Percentiles rank a stretch among this genome's conserved stretches.
Evolutionary conservation across 1,140 invertebrate species (phyloP).

Genomic region (Portunus trituberculatus): DNA sequence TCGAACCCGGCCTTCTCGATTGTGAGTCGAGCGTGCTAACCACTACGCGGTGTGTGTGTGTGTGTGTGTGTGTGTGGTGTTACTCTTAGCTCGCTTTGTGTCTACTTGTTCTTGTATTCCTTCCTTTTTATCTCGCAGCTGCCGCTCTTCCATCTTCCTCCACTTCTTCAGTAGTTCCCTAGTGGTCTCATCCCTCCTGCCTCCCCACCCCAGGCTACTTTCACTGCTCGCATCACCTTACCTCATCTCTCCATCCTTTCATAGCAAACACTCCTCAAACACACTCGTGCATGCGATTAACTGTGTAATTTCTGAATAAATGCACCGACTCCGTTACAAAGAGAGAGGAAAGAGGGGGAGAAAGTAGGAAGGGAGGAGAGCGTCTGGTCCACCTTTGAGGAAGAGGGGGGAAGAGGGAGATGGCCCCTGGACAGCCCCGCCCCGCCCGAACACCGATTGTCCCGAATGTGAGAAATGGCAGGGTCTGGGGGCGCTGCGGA

Average conservation of each 20-base stretch:
- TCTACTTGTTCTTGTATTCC: neutral
- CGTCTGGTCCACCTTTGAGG: neutral
- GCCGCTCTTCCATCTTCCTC: neutral
- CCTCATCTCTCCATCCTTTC: neutral
- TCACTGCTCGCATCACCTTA: neutral
- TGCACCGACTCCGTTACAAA: neutral
- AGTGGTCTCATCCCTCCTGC: neutral
- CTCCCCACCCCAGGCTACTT: neutral
- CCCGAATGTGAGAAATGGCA: constrained; percentile 62
- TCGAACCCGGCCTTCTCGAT: too few species aligned
- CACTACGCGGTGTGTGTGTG: neutral
- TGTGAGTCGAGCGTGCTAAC: too few species aligned
- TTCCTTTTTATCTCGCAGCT: neutral
- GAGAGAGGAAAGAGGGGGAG: neutral
- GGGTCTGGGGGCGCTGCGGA: neutral
- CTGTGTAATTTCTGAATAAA: constrained; percentile 67
- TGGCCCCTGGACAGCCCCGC: neutral
- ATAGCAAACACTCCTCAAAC: constrained; percentile 63
- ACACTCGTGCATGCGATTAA: constrained; percentile 59
- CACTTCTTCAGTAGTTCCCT: neutral
- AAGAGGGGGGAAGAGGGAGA: neutral
- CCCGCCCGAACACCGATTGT: constrained; percentile 44
- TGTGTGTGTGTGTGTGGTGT: neutral
- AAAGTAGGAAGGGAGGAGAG: neutral
- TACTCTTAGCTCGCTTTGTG: neutral